These are phyloP conservation scores for Zaprionus obscuricornis DNA, from an alignment of 2,888 invertebrate species.

Conservation along the genomic window DNA sequence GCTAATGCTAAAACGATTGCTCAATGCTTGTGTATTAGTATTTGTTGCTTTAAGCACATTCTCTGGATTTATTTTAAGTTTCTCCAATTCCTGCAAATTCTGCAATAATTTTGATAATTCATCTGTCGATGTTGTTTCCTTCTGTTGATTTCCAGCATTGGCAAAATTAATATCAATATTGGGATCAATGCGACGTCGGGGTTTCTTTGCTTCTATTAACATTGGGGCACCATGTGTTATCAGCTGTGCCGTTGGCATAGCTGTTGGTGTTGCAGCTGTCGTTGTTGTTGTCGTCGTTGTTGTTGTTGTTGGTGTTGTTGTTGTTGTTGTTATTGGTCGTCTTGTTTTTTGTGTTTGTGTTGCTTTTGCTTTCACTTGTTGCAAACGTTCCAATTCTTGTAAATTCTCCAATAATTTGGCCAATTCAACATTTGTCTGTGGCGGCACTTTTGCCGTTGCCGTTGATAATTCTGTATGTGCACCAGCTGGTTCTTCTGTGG, in stretches of 20 bases:
- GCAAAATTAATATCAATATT: slow-evolving; percentile 78
- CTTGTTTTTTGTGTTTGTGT: slow-evolving; percentile 4
- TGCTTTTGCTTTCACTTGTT: slow-evolving; percentile 36
- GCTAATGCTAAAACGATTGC: slow-evolving; percentile 61
- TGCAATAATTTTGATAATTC: slow-evolving; percentile 84
- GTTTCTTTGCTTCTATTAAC: slow-evolving; percentile 77
- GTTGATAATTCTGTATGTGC: slow-evolving; percentile 73
- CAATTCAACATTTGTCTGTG: slow-evolving; percentile 77
- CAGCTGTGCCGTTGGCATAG: slow-evolving; percentile 54
- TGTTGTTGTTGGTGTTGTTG: slow-evolving; percentile 36
- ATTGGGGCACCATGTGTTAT: slow-evolving; percentile 76
- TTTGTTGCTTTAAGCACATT: slow-evolving; percentile 62
- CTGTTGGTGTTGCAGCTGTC: slow-evolving; percentile 43
- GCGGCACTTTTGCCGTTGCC: slow-evolving; percentile 69
- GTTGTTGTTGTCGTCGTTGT: slow-evolving; percentile 47
- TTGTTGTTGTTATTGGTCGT: slow-evolving; percentile 27
- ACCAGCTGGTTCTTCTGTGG: slow-evolving; percentile 63
- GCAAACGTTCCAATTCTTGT: slow-evolving; percentile 77
- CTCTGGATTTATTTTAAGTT: slow-evolving; percentile 76
- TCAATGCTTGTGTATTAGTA: slow-evolving; percentile 35
- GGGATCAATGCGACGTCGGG: slow-evolving; percentile 78
- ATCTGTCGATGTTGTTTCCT: slow-evolving; percentile 45
- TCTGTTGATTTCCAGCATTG: slow-evolving; percentile 69
- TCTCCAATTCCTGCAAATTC: slow-evolving; percentile 83
- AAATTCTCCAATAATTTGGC: slow-evolving; percentile 84